These are phyloP conservation scores for Oegoconia quadripuncta DNA, from an alignment of 2,888 invertebrate genomes.

Conservation along the genomic window DNA sequence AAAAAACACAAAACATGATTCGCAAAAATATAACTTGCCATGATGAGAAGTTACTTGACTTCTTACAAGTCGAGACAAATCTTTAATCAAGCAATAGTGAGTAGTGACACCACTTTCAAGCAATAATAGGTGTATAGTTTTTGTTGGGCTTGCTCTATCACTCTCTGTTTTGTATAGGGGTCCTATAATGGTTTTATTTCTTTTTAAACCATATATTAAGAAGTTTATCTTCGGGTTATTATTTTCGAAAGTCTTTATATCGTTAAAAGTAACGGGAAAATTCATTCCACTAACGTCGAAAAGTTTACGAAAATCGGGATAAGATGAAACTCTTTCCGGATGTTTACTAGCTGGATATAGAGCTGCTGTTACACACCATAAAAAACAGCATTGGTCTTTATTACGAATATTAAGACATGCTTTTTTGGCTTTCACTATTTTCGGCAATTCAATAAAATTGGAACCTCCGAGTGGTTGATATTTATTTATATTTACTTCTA, in stretches of 20 bases:
- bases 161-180: constrained; percentile 2
- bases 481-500: constrained; percentile 3
- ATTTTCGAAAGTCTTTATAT: constrained; percentile 4
- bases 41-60: constrained; percentile 8
- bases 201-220: constrained; percentile 2
- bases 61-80: constrained; percentile 5
- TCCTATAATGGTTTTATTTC: background rate
- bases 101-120: too few relatives aligned
- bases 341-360: background rate
- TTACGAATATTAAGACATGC: constrained; percentile 1
- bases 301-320: background rate
- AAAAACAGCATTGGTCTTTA: constrained; percentile 4
- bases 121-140: constrained; percentile 3
- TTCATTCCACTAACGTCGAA: background rate
- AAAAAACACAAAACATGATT: too few relatives aligned
- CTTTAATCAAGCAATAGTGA: constrained; percentile 10
- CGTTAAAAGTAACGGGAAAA: constrained; percentile 1
- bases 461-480: constrained; percentile 2
- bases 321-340: background rate
- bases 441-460: constrained; percentile 1
- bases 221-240: constrained; percentile 1
- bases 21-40: too few relatives aligned
- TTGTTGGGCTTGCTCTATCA: background rate
- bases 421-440: background rate
- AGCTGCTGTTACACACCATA: constrained; percentile 2